Base-by-base conservation (phyloP, 2,888 invertebrate genomes). In the Dynastes maya region DNA sequence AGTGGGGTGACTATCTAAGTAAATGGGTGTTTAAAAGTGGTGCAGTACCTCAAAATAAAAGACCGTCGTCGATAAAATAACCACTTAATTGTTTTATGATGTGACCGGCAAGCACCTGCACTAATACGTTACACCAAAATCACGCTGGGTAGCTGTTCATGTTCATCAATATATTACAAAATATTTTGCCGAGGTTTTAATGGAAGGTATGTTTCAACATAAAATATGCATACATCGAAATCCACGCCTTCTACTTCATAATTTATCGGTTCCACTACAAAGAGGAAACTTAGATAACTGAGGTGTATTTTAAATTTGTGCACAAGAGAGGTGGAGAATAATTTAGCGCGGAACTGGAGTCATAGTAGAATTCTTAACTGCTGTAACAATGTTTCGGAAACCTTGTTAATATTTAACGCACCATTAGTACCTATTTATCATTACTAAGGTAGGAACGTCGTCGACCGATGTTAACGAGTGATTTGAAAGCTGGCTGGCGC, bases 361-460 rank as follows among this genome's bases (percentile, higher is more conserved):
- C 9, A 51, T 63, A 37, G 55, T 32, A 13, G 32, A 6, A 71
- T 71, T 37, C 55, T 55, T 55, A 55, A 71, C 29, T 37, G 16
- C 37, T 3, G 16, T 58, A 53, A 55, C 16, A n/a, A 55, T 55
- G 55, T 71, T 71, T 71, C 5, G n/a, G 32, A 71, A 58, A 55
- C 3, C 13, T 55, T 16, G n/a, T 55, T 71, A 55, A 71, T 71
- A 71, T 71, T 71, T 71, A 71, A 53, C 11, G 2, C 0, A 11
- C 29, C 37, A 71, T 71, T 71, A 71, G 70, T 49, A 71, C 5
- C n/a, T 70, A 29, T 16, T 55, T n/a, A 55, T 55, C 55, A 55
- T 55, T 16, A 55, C 32, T 37, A 37, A 5, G 5, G 55, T 2
- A n/a, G 16, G 8, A 2, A n/a, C 37, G 4, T 53, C 11, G 53